Percentiles rank a stretch among this genome's conserved stretches.
phyloP scores from a whole-genome alignment of 2,797 vertebrate species.

The Protosalanx chinensis region DNA sequence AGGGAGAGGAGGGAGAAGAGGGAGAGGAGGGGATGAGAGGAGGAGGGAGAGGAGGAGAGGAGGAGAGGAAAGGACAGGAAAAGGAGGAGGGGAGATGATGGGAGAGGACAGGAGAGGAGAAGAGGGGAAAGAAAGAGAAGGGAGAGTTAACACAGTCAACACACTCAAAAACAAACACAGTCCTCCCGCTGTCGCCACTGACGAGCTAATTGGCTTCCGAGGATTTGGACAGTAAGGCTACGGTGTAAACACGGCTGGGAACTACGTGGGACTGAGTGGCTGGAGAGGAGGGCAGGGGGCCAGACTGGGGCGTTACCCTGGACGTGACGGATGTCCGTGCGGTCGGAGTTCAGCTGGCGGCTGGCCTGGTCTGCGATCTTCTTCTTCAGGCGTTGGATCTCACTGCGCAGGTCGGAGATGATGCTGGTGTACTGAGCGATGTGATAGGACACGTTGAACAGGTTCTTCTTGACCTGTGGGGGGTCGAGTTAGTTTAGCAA shows the following conservation, averaged over 20 bases:
- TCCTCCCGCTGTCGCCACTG: not conserved
- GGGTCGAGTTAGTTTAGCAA: not conserved
- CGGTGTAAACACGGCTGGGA: not conserved
- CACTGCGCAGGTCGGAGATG: conserved; percentile 80
- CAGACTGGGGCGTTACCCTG: conserved; percentile 70
- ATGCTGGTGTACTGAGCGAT: conserved; percentile 88
- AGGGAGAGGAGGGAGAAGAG: not conserved
- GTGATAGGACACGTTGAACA: conserved; percentile 83
- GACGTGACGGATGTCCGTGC: conserved; percentile 72
- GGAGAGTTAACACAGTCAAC: no score
- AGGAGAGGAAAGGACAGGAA: not conserved
- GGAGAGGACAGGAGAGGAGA: not conserved
- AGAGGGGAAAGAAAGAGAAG: not conserved
- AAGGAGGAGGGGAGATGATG: not conserved
- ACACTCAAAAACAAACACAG: not conserved
- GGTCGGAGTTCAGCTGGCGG: conserved; percentile 62
- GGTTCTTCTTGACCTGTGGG: conserved; percentile 84
- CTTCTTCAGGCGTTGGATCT: conserved; percentile 82
- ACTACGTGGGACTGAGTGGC: not conserved
- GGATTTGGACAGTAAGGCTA: not conserved
- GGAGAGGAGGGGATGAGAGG: not conserved
- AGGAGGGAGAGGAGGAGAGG: not conserved
- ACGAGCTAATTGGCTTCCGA: no score
- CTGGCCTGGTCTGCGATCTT: conserved; percentile 76
- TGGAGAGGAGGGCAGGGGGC: not conserved